phyloP scores from a whole-genome alignment of 37 sponge, comb jelly and placozoan genomes.

The Haliclona indistincta region DNA sequence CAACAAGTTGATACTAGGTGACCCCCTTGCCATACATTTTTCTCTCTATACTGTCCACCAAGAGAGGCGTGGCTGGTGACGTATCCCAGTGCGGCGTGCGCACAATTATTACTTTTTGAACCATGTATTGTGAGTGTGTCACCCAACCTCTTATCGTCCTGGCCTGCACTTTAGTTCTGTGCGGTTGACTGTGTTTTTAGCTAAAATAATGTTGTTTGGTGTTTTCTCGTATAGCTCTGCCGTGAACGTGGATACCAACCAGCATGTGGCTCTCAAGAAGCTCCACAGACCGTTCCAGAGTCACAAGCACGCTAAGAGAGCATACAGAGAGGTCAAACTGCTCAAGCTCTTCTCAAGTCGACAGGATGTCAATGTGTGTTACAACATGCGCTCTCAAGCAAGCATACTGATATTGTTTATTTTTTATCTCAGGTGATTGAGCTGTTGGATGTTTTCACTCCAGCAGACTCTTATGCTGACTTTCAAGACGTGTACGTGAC shows the following conservation, averaged over 20 bases:
- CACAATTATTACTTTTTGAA: no score
- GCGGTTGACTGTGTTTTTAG: no score
- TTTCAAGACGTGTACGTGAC: conserved; percentile 86
- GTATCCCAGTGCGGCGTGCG: no score
- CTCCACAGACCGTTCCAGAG: conserved; percentile 91
- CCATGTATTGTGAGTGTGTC: no score
- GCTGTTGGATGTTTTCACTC: conserved; percentile 85
- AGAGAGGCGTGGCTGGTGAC: no score
- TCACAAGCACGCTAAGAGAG: conserved; percentile 83
- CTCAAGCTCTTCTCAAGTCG: conserved; percentile 71
- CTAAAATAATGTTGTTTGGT: no score
- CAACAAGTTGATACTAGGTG: no score
- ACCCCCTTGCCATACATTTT: no score
- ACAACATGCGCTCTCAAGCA: not conserved
- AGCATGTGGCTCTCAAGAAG: conserved; percentile 92
- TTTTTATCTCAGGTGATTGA: conserved; percentile 74
- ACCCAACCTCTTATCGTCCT: no score
- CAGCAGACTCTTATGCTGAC: conserved; percentile 41
- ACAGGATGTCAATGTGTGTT: conserved; percentile 83
- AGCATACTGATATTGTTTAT: not conserved
- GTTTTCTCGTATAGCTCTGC: conserved; percentile 76
- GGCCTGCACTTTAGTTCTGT: no score
- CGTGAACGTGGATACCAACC: conserved; percentile 43
- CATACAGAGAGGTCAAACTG: conserved; percentile 87
- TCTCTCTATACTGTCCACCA: no score